phyloP scores from a whole-genome alignment of 2,888 invertebrate genomes.

The Gryllus longicercus region DNA sequence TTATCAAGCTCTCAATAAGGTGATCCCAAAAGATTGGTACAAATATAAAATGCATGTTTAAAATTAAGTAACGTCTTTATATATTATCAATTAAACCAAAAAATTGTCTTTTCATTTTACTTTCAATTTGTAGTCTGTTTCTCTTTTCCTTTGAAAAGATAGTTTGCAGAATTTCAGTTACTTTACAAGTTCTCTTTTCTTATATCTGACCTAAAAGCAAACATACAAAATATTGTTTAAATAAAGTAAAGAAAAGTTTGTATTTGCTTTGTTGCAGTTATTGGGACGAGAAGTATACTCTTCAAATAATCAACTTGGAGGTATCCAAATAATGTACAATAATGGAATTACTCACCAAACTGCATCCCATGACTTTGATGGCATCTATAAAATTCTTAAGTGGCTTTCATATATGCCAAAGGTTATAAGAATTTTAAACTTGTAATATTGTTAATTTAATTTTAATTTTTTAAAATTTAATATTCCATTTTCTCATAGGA shows the following conservation, averaged over 20 bases:
- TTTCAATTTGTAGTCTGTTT: too few relatives aligned
- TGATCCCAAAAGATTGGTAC: conserved; percentile 41
- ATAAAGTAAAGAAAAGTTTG: too few relatives aligned
- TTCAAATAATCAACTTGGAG: conserved; percentile 96
- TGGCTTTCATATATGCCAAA: conserved; percentile 96
- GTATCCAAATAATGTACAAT: conserved; percentile 98
- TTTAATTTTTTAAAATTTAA: neutral
- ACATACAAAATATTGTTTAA: too few relatives aligned
- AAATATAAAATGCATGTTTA: too few relatives aligned
- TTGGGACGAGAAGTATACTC: conserved; percentile 96
- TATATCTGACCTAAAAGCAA: too few relatives aligned
- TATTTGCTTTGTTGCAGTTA: conserved; percentile 49
- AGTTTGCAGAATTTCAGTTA: too few relatives aligned
- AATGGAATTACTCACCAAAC: conserved; percentile 96
- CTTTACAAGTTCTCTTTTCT: too few relatives aligned
- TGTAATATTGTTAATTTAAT: neutral
- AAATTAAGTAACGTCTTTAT: too few relatives aligned
- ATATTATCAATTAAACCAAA: too few relatives aligned
- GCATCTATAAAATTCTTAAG: conserved; percentile 76
- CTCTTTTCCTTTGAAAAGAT: too few relatives aligned
- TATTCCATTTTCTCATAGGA: conserved; percentile 47
- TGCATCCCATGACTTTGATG: conserved; percentile 86
- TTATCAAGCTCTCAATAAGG: conserved; percentile 91
- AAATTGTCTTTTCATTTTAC: too few relatives aligned
- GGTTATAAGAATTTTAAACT: conserved; percentile 47